Evolutionary conservation across 2,797 vertebrate genomes (phyloP).

Genomic region (Prionace glauca): DNA sequence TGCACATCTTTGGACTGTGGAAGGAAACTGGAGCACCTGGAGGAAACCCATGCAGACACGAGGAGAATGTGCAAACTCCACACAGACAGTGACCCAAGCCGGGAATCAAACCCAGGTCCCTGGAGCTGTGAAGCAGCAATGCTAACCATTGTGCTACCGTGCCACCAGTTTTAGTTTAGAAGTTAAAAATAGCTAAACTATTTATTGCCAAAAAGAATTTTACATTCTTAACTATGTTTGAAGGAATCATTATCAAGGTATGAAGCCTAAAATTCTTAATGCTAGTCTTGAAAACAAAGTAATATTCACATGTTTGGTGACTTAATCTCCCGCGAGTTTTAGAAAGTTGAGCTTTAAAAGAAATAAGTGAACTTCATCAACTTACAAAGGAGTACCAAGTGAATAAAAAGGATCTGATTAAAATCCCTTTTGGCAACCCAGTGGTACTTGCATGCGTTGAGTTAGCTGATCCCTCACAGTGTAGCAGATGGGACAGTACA

Average conservation of each 20-base stretch:
- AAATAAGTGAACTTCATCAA: neutral
- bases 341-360: neutral
- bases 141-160: no score
- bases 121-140: no score
- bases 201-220: neutral
- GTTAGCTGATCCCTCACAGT: neutral
- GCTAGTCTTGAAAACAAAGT: neutral
- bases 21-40: no score
- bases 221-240: neutral
- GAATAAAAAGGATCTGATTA: neutral
- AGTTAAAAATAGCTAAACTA: neutral
- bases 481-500: neutral
- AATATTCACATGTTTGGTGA: neutral
- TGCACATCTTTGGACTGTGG: no score
- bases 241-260: neutral
- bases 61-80: no score
- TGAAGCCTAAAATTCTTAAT: neutral
- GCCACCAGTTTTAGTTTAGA: no score
- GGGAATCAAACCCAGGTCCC: no score
- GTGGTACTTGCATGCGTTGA: neutral
- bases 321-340: neutral
- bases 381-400: neutral
- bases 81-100: no score
- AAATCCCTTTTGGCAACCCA: neutral
- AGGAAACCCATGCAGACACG: no score